phyloP scores from a whole-genome alignment of 1,140 invertebrate species.

The Diorhabda elongata region DNA sequence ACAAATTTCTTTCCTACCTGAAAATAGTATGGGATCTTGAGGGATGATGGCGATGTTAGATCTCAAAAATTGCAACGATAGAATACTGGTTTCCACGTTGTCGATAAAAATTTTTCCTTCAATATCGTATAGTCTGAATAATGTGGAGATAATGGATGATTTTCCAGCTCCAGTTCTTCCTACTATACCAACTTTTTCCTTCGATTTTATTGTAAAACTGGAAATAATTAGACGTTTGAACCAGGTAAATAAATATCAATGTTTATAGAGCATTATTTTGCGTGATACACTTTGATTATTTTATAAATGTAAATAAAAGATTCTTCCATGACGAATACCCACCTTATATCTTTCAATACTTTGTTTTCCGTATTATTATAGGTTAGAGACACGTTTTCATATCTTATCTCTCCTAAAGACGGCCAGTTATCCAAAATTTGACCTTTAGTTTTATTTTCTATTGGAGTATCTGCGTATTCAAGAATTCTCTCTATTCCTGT shows the following conservation, averaged over 20 bases:
- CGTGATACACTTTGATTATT: too few relatives aligned
- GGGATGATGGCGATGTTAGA: slow-evolving; percentile 6
- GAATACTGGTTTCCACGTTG: background rate
- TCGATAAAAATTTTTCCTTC: slow-evolving; percentile 5
- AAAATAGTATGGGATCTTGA: slow-evolving; percentile 10
- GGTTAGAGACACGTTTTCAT: slow-evolving; percentile 60
- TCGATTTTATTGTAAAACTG: slow-evolving; percentile 53
- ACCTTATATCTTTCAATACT: slow-evolving; percentile 68
- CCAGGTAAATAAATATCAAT: too few relatives aligned
- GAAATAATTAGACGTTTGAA: background rate
- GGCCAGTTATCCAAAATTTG: slow-evolving; percentile 63
- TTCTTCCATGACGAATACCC: background rate
- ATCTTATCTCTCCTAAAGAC: slow-evolving; percentile 60
- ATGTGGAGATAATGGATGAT: slow-evolving; percentile 8
- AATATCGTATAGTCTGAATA: slow-evolving; percentile 7
- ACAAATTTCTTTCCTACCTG: background rate
- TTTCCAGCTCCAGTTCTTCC: slow-evolving; percentile 81
- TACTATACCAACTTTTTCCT: slow-evolving; percentile 69
- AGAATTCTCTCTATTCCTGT: slow-evolving; percentile 61
- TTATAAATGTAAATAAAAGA: too few relatives aligned
- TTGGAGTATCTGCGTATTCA: slow-evolving; percentile 38
- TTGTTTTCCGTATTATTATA: slow-evolving; percentile 55
- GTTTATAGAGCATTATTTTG: too few relatives aligned
- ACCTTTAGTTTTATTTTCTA: slow-evolving; percentile 38
- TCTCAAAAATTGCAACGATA: slow-evolving; percentile 1